Base-by-base conservation (phyloP, 2,797 vertebrate species). In the Chaenodraco wilsoni region DNA sequence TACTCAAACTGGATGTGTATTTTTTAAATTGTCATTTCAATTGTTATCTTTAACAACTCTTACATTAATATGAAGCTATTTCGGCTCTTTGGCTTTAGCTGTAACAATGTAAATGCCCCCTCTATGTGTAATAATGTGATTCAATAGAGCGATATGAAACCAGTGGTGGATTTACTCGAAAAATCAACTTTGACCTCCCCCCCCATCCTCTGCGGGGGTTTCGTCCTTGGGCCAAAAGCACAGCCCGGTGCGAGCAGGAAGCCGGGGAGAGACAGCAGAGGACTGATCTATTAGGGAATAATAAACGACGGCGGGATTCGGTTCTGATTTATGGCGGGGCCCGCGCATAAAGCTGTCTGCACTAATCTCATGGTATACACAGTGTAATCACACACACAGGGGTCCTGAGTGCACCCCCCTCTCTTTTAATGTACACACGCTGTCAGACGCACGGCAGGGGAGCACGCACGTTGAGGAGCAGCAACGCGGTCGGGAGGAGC, bases 361-460 rank as follows among this genome's bases (percentile, higher is more conserved):
- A 80, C 84, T 91, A 92, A 92, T 91, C 90, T 90, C 86, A 85
- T 75, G 88, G 88, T 90, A 89, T 89, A 92, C 87, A 90, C 88
- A 83, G 77, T 23, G 59, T 86, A 90, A 87, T 90, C 85, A 89
- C 82, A 87, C 86, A 78, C 71, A 82, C 72, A 57, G 78, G 74
- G 79, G 51, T 74, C 51, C 61, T 31, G 73, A 78, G 52, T 60
- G 66, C 56, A 1, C 13, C 58, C 41, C 40, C 13, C 27, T 4
- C 11, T 19, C 40, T 59, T 84, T 84, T 79, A 89, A 91, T 83
- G 87, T 91, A 90, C 84, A 91, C 89, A 93, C 33, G 4, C 81
- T 87, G 85, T 89, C 88, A 89, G 54, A 80, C 16, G 67, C 84
- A 17, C 79, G 0, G 83, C 76, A 16, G 88, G 87, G 69, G 82